phyloP scores from a whole-genome alignment of 1,140 invertebrate species.

The Halesus radiatus region DNA sequence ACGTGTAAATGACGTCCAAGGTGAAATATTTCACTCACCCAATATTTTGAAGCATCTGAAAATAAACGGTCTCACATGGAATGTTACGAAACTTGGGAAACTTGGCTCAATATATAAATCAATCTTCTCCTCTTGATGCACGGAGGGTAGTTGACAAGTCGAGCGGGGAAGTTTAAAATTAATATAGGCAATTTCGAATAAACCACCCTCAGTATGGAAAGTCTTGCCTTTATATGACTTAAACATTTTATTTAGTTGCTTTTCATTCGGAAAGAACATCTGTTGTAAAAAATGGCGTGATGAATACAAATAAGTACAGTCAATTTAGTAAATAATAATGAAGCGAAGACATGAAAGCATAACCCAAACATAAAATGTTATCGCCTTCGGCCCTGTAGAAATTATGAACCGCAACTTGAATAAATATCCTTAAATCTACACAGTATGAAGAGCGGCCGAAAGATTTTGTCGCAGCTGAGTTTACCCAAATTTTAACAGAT shows the following conservation, averaged over 20 bases:
- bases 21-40: background rate
- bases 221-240: too few species aligned
- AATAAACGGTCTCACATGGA: background rate
- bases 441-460: background rate
- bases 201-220: background rate
- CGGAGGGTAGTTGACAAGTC: conserved; percentile 19
- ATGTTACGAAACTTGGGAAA: background rate
- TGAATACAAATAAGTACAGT: too few species aligned
- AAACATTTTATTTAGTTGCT: too few species aligned
- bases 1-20: background rate
- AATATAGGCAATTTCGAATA: background rate
- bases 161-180: conserved; percentile 23
- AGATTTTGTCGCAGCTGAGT: conserved; percentile 31
- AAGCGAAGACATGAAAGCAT: too few species aligned
- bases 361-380: too few species aligned
- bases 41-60: conserved; percentile 8
- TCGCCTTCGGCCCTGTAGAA: too few species aligned
- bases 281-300: too few species aligned
- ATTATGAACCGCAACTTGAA: too few species aligned
- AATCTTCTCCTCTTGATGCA: conserved; percentile 20
- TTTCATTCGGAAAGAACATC: too few species aligned
- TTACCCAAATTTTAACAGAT: conserved; percentile 39
- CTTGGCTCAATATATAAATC: conserved; percentile 28
- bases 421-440: too few species aligned
- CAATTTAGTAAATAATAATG: too few species aligned